Percentiles rank a stretch among this genome's conserved stretches.
Evolutionary conservation across 2,888 invertebrate genomes (phyloP).

Genomic region (Himalopsyche japonica): DNA sequence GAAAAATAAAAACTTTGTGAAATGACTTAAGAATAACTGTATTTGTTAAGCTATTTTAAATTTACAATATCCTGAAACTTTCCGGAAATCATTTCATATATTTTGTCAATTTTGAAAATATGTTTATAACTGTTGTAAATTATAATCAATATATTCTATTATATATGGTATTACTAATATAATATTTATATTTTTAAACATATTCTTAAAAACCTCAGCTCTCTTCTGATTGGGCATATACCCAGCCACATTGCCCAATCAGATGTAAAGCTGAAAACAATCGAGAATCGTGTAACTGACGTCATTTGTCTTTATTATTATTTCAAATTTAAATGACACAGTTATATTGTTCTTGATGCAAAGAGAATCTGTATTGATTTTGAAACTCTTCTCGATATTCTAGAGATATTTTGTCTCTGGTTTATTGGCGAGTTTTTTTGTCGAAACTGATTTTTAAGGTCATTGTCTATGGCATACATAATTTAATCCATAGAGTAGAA

Average conservation of each 20-base stretch:
- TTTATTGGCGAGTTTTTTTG: background rate
- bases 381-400: background rate
- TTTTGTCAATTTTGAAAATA: background rate
- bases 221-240: conserved; percentile 69
- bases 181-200: conserved; percentile 3
- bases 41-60: too few species aligned
- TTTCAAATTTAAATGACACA: background rate
- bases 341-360: background rate
- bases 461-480: background rate
- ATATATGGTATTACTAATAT: background rate
- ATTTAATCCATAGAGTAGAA: background rate
- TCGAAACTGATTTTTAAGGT: background rate
- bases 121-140: conserved; percentile 2
- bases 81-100: background rate
- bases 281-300: conserved; percentile 16
- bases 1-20: too few species aligned
- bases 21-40: too few species aligned
- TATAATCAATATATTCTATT: background rate
- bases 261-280: conserved; percentile 49
- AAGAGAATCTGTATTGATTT: background rate
- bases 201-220: conserved; percentile 47
- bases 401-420: background rate
- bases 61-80: background rate
- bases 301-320: background rate
- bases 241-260: conserved; percentile 77